These are phyloP conservation scores for Exephanes ischioxanthus DNA, from an alignment of 2,888 invertebrate genomes.

Conservation along the genomic window DNA sequence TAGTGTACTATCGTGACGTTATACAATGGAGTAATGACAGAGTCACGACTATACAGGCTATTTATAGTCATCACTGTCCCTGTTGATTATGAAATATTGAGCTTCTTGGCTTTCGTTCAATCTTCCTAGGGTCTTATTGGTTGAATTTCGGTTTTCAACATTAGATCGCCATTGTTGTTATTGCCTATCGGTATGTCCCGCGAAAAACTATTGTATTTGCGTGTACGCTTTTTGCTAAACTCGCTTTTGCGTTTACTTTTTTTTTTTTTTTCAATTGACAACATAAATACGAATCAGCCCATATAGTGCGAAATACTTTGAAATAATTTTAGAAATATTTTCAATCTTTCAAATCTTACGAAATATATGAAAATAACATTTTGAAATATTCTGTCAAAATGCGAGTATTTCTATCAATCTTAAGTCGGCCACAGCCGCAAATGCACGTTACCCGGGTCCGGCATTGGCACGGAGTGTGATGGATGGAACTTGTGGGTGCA, in stretches of 20 bases:
- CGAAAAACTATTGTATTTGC: not conserved
- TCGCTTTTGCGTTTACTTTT: not conserved
- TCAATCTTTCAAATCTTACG: too few relatives aligned
- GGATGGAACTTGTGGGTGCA: too few relatives aligned
- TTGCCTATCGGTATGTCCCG: too few relatives aligned
- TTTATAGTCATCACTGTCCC: constrained; percentile 62
- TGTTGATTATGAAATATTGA: constrained; percentile 67
- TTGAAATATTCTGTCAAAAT: too few relatives aligned
- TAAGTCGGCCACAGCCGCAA: too few relatives aligned
- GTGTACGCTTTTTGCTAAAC: not conserved
- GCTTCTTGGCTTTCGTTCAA: constrained; percentile 60
- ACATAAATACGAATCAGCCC: not conserved
- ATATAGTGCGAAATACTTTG: not conserved
- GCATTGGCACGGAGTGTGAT: too few relatives aligned
- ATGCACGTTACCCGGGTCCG: too few relatives aligned
- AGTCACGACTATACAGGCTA: constrained; percentile 49
- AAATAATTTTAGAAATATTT: not conserved
- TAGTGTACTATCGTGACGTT: constrained; percentile 35
- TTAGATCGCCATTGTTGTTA: constrained; percentile 2
- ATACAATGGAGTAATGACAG: constrained; percentile 64
- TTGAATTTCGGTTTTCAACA: constrained; percentile 27
- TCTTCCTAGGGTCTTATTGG: constrained; percentile 46
- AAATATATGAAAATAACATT: too few relatives aligned
- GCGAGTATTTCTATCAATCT: too few relatives aligned
- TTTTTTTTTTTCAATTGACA: not conserved